Evolutionary conservation across 2,113 vertebrate genomes (phyloP).

Genomic region (Zosterops lateralis): DNA sequence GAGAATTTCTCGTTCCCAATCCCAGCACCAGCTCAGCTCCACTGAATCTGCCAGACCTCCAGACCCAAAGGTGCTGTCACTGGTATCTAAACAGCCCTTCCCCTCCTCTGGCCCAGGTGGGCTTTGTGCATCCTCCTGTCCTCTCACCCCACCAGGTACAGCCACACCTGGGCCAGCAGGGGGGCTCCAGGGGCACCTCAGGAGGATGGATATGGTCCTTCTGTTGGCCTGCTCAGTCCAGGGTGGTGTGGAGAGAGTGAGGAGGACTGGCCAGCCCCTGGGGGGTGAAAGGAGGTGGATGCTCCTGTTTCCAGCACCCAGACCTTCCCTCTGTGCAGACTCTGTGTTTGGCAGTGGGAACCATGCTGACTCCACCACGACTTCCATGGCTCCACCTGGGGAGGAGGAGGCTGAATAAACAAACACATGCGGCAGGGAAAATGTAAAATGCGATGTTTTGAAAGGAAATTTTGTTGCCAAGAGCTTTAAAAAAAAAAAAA

Average conservation of each 20-base stretch:
- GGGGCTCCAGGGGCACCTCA: accelerated
- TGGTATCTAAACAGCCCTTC: background rate
- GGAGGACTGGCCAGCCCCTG: accelerated
- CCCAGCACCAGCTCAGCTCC: background rate
- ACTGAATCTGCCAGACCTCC: background rate
- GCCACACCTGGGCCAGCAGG: accelerated
- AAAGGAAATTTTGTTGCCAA: background rate
- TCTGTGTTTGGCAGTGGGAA: background rate
- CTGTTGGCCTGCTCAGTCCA: accelerated
- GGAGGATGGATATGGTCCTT: accelerated
- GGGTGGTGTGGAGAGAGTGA: accelerated
- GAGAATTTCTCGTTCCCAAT: background rate
- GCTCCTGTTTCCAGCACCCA: background rate
- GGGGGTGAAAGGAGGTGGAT: background rate
- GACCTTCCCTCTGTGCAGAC: background rate
- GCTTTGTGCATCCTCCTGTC: background rate
- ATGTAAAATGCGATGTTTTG: background rate
- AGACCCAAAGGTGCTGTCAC: background rate
- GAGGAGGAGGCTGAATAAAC: background rate
- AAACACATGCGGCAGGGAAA: background rate
- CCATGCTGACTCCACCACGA: accelerated
- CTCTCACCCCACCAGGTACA: too few species aligned
- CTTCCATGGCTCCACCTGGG: background rate
- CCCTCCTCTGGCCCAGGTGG: accelerated
- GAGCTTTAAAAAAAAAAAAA: background rate